Evolutionary conservation across 2,113 vertebrate species (phyloP), one percentile per base, ranked within the genome.

Genomic region (Petroica traversi): DNA sequence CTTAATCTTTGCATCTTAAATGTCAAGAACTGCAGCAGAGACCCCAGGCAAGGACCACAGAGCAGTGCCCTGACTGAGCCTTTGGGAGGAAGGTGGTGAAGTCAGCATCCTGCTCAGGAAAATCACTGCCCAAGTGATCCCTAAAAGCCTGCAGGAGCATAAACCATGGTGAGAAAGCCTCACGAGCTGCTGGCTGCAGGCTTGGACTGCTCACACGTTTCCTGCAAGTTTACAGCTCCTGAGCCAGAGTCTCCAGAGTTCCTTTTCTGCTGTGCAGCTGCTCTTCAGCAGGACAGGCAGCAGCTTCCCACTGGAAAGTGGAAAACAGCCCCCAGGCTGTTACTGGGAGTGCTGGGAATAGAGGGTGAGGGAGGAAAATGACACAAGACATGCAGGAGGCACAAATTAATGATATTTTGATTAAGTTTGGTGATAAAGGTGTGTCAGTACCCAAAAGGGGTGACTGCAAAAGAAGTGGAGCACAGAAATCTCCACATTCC

Each of bases 1-100:
- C 55, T 92, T 94, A 86, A 94, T 94, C 88, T 92, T 80, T 90
- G 46, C 46, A 71, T 91, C 88, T 96, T 49, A 91, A 88, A 93
- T 77, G 85, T 84, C 91, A 93, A 40, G 88, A 86, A 41, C 26
- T 16, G 71, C 4, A 22, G 94, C 67, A 93, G 85, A 88, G 59
- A 83, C 64, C 57, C 19, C 55, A 57, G 88, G 68, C 72, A 64
- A 67, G 18, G 82, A 55, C 23, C 75, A 63, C 18, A 36, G 15
- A 63, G 84, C 69, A 29, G 5, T 4, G 19, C 55, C 78, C 49
- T 88, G 76, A 54, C 16, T 11, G 75, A 94, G 61, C 71, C 79
- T 88, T 36, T 73, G 88, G 88, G 79, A 92, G 72, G 31, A 68
- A 90, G 75, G 92, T 77, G 88, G 75, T 40, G 57, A 84, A 83